Evolutionary conservation across 1,140 invertebrate species (phyloP), one percentile per base, ranked within the genome.

Genomic region (Elymnias hypermnestra): DNA sequence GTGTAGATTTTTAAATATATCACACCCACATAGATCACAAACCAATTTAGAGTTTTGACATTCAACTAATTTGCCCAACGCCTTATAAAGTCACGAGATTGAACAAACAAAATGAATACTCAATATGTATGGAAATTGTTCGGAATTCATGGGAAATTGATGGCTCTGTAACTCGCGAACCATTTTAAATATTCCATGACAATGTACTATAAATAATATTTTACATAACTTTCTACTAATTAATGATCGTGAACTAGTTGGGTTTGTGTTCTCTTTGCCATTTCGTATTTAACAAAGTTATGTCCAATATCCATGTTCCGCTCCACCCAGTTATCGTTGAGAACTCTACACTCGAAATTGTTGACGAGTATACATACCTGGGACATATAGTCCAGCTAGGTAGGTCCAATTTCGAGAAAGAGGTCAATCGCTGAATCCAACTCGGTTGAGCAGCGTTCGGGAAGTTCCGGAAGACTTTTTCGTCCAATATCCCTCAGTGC

Each of bases 61-160:
- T 25, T 15, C n/a, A 12, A 36, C 46, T 49, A 36, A 49, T 49
- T 41, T 31, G 29, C 38, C 39, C 19, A 44, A 36, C 39, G 14
- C 31, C 31, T 26, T 44, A 25, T 43, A 21, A 15, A 29, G 47
- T 42, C 46, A 42, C 38, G 46, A 41, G 8, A 36, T 36, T 36
- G 33, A 25, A 23, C 3, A 33, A 33, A 42, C 23, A 7, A 9
- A 28, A 42, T 22, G 21, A 49, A 26, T 38, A 41, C 22, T 53
- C 25, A 47, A 53, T 53, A 53, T 53, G 44, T 39, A 53, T 53
- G 51, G 51, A 53, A 43, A 53, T 53, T 37, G 23, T 47, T 43
- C 39, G 23, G 23, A 31, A 44, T 22, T 35, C 40, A 10, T 41
- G 18, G 8, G 21, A 41, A 49, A 50, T 50, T 36, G 22, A 50